Evolutionary conservation across 2,113 vertebrate species (phyloP).

Genomic region (Rhipidura dahli): DNA sequence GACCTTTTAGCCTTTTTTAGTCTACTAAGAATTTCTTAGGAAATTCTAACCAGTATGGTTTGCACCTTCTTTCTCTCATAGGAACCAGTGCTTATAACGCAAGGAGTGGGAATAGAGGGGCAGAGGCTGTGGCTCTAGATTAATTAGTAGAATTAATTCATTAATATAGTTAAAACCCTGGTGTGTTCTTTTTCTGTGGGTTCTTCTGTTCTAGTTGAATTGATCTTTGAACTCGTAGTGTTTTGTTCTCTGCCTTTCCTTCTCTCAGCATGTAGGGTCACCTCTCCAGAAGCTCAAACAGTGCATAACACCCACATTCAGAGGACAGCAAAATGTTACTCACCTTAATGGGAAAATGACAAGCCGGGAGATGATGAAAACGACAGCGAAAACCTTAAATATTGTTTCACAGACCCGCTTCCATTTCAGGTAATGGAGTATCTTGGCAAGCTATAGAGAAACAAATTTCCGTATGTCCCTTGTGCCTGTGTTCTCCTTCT

Average conservation of each 20-base stretch:
- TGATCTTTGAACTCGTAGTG: background rate
- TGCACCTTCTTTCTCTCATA: background rate
- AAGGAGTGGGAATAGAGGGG: background rate
- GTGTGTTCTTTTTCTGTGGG: background rate
- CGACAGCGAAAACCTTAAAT: conserved; percentile 73
- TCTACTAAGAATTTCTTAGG: background rate
- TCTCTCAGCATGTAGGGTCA: background rate
- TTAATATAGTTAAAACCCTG: background rate
- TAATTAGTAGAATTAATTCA: background rate
- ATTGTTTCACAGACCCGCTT: conserved; percentile 66
- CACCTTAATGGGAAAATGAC: conserved; percentile 77
- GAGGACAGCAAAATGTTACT: background rate
- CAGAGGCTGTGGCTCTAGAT: background rate
- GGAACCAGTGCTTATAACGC: background rate
- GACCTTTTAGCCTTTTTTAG: background rate
- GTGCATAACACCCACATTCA: background rate
- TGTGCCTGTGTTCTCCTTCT: background rate
- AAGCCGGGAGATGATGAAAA: conserved; percentile 77
- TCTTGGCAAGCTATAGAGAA: conserved; percentile 74
- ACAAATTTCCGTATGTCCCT: background rate
- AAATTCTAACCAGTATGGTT: background rate
- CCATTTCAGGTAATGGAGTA: conserved; percentile 77
- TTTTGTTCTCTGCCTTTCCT: background rate
- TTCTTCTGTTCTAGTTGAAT: background rate
- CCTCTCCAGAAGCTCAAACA: background rate